Base-by-base conservation (phyloP, 2,797 vertebrate genomes). In the Manis crassicaudata region DNA sequence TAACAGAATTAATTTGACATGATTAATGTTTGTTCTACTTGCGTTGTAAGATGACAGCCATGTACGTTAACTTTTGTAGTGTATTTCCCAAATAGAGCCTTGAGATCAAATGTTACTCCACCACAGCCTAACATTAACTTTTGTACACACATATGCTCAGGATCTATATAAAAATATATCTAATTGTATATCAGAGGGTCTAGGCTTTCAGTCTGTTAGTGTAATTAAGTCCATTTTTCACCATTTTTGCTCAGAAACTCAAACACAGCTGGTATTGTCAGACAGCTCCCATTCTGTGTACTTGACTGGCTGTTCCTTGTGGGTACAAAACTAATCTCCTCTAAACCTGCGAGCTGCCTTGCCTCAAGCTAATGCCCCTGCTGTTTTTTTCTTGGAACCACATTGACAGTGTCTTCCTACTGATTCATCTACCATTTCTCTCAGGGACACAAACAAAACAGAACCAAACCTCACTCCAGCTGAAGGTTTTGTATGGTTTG, bases 41-140 rank as follows among this genome's bases (percentile, higher is more conserved):
- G 97, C 96, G 90, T 97, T 96, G 93, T 56, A 80, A 96, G 97
- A 98, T 82, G 98, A 98, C 96, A 98, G 72, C 95, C 97, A 92
- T 68, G 94, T 94, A 11, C 96, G 98, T 98, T 97, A 98, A 97
- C 96, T 93, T 97, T 98, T 97, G 98, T 97, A 98, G 96, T 96
- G 95, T 98, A 97, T 97, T 98, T 98, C 98, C 92, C 98, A 98
- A 97, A 98, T 81, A 98, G 91, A 97, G 77, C 91, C 94, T 97
- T 75, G 96, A 97, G 75, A 92, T 98, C 96, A 96, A 98, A 98
- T 56, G 56, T 98, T 98, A 98, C 80, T 96, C 52, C 96, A 90
- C 95, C 37, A 95, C 77, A 95, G 95, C 96, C 98, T 99, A 99
- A 93, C 58, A 97, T 99, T 99, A 99, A 98, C 90, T 58, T 98